Percentiles rank a stretch among this genome's conserved stretches.
phyloP scores from a whole-genome alignment of 2,797 vertebrate genomes.

The Nannoperca obscura region DNA sequence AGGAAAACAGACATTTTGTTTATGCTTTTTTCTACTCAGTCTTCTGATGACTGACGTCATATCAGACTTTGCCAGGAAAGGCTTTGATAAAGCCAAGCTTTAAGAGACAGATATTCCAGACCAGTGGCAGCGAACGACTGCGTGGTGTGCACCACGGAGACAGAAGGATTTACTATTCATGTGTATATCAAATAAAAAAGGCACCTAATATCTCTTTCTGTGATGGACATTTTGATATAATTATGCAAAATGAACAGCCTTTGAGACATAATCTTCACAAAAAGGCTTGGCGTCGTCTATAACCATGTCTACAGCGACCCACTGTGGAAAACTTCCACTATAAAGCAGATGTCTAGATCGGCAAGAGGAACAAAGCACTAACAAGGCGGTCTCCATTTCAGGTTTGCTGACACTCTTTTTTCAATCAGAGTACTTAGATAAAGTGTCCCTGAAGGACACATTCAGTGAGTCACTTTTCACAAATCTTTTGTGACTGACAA shows the following conservation, averaged over 20 bases:
- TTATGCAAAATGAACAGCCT: conserved; percentile 13
- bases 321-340: conserved; percentile 35
- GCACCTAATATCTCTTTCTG: conserved; percentile 13
- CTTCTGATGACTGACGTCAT: conserved; percentile 50
- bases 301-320: conserved; percentile 38
- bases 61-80: conserved; percentile 49
- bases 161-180: conserved; percentile 6
- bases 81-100: conserved; percentile 57
- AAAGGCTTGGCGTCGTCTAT: conserved; percentile 37
- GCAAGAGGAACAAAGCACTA: conserved; percentile 55
- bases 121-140: conserved; percentile 51
- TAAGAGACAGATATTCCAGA: conserved; percentile 56
- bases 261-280: conserved; percentile 35
- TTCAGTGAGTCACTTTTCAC: conserved; percentile 48
- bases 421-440: conserved; percentile 33
- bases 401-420: conserved; percentile 31
- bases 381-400: conserved; percentile 52
- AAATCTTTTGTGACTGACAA: conserved; percentile 53
- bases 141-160: conserved; percentile 37
- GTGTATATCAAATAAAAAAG: conserved; percentile 18
- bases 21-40: conserved; percentile 52
- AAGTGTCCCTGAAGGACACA: conserved; percentile 48
- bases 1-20: conserved; percentile 57
- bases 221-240: conserved; percentile 27
- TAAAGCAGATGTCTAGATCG: conserved; percentile 52